Conservation (phyloP, 2,113 vertebrate species). For the Prionailurus viverrinus region DNA sequence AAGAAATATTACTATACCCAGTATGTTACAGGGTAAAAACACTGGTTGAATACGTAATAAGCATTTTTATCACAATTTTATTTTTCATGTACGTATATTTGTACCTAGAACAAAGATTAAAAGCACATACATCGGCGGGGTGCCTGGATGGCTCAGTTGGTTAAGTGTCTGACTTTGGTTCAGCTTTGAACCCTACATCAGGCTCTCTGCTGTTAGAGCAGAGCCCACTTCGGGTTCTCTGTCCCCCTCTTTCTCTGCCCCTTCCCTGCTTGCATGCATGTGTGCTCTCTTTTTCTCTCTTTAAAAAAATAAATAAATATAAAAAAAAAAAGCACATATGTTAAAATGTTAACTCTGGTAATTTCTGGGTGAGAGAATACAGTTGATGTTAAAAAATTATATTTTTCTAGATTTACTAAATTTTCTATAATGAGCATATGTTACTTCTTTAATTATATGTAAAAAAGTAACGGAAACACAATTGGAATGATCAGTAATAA, state of each 20-base stretch:
- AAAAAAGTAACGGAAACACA: neutral
- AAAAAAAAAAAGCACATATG: too few relatives aligned
- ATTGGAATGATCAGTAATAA: neutral
- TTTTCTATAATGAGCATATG: neutral
- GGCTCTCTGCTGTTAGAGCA: too few relatives aligned
- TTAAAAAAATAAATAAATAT: too few relatives aligned
- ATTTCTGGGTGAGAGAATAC: neutral
- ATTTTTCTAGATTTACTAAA: neutral
- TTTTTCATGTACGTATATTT: constrained; percentile 22
- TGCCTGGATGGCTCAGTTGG: too few relatives aligned
- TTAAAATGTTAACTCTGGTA: neutral
- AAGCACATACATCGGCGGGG: neutral
- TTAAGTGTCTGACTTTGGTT: too few relatives aligned
- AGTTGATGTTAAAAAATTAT: neutral
- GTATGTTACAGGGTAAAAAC: neutral
- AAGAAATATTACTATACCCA: neutral
- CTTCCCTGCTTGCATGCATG: too few relatives aligned
- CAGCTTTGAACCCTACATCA: too few relatives aligned
- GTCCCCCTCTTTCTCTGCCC: too few relatives aligned
- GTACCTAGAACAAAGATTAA: neutral
- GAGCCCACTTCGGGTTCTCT: too few relatives aligned
- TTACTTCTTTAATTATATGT: neutral
- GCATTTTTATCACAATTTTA: constrained; percentile 15
- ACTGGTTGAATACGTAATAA: neutral
- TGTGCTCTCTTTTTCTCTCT: too few relatives aligned